Conservation (phyloP, 30 jellyfish, hydroid and myxozoan genomes). For the Chrysaora quinquecirrha region DNA sequence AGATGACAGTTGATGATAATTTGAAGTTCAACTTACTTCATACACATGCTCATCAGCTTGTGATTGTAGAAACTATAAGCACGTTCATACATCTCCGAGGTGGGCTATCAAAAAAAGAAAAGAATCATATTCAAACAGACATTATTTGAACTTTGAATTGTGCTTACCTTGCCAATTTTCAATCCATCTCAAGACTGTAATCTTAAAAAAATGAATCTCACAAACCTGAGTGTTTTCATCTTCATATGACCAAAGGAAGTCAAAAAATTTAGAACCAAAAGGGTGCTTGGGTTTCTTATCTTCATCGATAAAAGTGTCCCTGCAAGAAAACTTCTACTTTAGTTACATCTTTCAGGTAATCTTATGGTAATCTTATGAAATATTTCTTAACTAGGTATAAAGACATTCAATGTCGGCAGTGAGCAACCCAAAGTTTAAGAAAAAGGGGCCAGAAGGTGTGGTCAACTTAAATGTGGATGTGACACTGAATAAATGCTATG, state of each 20-base stretch:
- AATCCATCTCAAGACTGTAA: too few relatives aligned
- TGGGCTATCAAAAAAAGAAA: slow-evolving; percentile 16
- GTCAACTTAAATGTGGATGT: too few relatives aligned
- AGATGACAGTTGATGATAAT: too few relatives aligned
- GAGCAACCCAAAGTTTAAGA: background rate
- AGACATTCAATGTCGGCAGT: background rate
- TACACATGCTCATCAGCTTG: slow-evolving; percentile 43
- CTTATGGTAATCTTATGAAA: background rate
- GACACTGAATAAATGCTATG: too few relatives aligned
- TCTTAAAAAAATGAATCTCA: too few relatives aligned
- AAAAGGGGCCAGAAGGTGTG: too few relatives aligned
- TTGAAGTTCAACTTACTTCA: slow-evolving; percentile 54
- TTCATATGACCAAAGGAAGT: slow-evolving; percentile 76
- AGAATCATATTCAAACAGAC: background rate
- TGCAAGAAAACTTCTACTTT: background rate
- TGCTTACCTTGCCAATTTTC: too few relatives aligned
- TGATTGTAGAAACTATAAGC: slow-evolving; percentile 76
- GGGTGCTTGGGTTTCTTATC: slow-evolving; percentile 55
- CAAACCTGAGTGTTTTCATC: slow-evolving; percentile 54
- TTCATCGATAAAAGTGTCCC: slow-evolving; percentile 92
- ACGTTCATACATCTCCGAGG: slow-evolving; percentile 61
- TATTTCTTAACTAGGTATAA: background rate
- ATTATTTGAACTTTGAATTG: background rate
- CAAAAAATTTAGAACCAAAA: slow-evolving; percentile 30
- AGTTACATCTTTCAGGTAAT: background rate